Percentiles rank a stretch among this genome's conserved stretches.
phyloP scores from a whole-genome alignment of 2,888 invertebrate genomes.

The Leptogaster cylindrica region DNA sequence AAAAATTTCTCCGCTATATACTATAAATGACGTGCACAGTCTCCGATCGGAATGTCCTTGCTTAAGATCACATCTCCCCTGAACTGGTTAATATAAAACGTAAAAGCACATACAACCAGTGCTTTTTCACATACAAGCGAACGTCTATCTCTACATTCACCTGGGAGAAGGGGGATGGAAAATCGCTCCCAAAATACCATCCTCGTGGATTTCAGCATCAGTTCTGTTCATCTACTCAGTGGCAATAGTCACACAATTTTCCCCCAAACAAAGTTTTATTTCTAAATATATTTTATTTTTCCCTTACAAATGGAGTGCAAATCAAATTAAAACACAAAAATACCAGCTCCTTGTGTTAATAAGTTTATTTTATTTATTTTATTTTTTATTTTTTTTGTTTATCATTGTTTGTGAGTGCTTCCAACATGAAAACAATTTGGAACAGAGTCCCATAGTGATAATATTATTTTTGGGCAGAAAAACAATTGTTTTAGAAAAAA shows the following conservation, averaged over 20 bases:
- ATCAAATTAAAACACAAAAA: too few relatives aligned
- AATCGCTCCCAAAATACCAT: conserved; percentile 26
- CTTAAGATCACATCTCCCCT: conserved; percentile 41
- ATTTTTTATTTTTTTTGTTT: neutral
- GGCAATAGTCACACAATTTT: conserved; percentile 38
- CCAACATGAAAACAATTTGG: neutral
- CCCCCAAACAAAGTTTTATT: conserved; percentile 23
- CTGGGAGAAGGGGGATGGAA: conserved; percentile 24
- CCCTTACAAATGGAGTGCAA: too few relatives aligned
- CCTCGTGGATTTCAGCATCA: conserved; percentile 40
- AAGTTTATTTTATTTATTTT: neutral
- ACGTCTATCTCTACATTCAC: conserved; percentile 1
- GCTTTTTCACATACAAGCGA: conserved; percentile 14
- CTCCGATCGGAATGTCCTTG: conserved; percentile 42
- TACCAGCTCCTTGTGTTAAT: neutral
- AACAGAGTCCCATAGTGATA: conserved; percentile 12
- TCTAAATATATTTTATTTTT: conserved; percentile 22
- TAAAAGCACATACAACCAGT: conserved; percentile 15
- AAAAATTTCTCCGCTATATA: conserved; percentile 25
- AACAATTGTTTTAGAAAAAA: neutral
- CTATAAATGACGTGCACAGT: conserved; percentile 11
- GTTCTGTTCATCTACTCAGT: conserved; percentile 45
- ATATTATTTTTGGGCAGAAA: too few relatives aligned
- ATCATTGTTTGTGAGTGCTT: neutral
- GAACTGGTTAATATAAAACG: neutral